Base-by-base conservation (phyloP, 2,888 invertebrate genomes). In the Nemurella pictetii region DNA sequence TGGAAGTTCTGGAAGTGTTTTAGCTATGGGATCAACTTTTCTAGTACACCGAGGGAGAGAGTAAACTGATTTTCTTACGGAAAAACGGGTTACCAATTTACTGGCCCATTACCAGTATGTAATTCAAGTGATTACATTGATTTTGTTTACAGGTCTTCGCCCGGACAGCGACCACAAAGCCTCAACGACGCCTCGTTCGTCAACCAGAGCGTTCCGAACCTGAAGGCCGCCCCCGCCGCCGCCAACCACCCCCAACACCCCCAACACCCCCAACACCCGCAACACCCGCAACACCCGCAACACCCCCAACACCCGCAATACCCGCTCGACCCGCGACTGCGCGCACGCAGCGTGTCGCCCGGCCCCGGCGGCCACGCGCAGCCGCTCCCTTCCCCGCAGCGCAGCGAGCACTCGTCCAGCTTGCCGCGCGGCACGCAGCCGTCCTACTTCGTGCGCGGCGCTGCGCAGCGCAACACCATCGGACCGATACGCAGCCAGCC, bases 261-360 rank as follows among this genome's bases (percentile, higher is more conserved):
- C n/a, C n/a, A n/a, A n/a, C n/a, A n/a, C n/a, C 80, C 84, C 0
- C 86, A 82, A 28, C 86, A 83, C 0, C 26, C 84, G 4, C 84
- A 85, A n/a, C 82, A 85, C 30, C 80, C 28, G 15, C 30, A 80
- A 29, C 26, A 25, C 73, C 30, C 15, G 30, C 28, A 74, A 35
- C 9, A 73, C 80, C 35, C 28, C 29, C 30, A 85, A 81, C 85
- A 78, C 55, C 36, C 80, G 32, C n/a, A 26, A 12, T 75, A 78
- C 74, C 5, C 55, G 55, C 80, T n/a, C 80, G 72, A 82, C 29
- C 15, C 28, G 20, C 26, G 82, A 4, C 4, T 82, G 72, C 89
- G 91, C 85, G 91, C 92, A 0, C 89, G 92, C 84, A 92, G 92
- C 86, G 89, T 91, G 0, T 90, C 91, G 0, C 91, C 91, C 0